Evolutionary conservation across 2,888 invertebrate species (phyloP), one percentile per base, ranked within the genome.

Genomic region (Idaea dimidiata): DNA sequence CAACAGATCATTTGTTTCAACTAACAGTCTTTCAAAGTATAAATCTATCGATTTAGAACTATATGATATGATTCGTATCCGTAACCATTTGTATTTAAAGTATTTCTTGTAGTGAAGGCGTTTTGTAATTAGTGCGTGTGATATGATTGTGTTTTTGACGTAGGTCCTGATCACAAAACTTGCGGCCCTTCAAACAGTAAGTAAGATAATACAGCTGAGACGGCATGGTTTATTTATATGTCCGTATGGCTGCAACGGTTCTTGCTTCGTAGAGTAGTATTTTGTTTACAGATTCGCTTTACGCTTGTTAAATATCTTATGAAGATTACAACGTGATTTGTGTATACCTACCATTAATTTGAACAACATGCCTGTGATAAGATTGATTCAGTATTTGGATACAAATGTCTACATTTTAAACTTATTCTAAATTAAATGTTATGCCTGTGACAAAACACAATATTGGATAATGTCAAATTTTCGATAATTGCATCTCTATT

Each of bases 151-250:
- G 86, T 92, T 92, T 92, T 86, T 91, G 88, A 88, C 88, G 86
- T 93, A 93, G 93, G 93, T 93, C 93, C 93, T 77, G 93, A 91
- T 86, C 91, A 92, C 90, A 89, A 89, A 88, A 90, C 82, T 87
- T 93, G 93, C 92, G 89, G 91, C 80, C 87, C 93, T 78, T 84
- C 91, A 80, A 89, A 84, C 88, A 93, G 93, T 93, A 91, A 93
- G 93, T 93, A 92, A 87, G 82, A 84, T 82, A 83, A 43, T 83
- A 75, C 79, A 82, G 83, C 81, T 84, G 85, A 43, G 43, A 84
- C 84, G 87, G 90, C 89, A 89, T 90, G 91, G 72, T 68, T 80
- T 76, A 76, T 79, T 76, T 83, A 79, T 75, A 83, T 87, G 84
- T 89, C 81, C 79, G 82, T 85, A 82, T 91, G 84, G 88, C 88